These are phyloP conservation scores for Naso thynnoides DNA, from an alignment of 2,797 vertebrate species.

Conservation along the genomic window DNA sequence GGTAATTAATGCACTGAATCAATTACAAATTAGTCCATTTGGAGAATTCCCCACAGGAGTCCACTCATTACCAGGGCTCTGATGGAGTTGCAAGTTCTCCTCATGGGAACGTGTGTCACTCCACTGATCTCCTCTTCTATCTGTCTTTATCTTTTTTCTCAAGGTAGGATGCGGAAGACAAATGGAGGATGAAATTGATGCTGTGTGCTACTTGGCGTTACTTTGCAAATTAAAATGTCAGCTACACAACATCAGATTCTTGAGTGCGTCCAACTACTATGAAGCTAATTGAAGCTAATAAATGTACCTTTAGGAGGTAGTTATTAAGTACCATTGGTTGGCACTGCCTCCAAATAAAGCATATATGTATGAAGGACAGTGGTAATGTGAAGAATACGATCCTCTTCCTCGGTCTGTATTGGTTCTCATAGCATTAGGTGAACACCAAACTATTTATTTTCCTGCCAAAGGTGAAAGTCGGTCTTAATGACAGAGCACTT, in stretches of 20 bases:
- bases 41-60: constrained; percentile 84
- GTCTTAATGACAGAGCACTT: constrained; percentile 57
- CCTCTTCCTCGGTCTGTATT: constrained; percentile 27
- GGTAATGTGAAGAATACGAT: constrained; percentile 20
- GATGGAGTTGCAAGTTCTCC: constrained; percentile 77
- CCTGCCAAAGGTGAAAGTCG: constrained; percentile 55
- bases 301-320: constrained; percentile 9
- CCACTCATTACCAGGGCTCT: constrained; percentile 82
- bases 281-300: constrained; percentile 26
- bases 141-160: constrained; percentile 66
- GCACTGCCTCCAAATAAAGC: too few species aligned
- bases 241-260: constrained; percentile 20
- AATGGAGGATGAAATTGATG: constrained; percentile 61
- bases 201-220: constrained; percentile 37
- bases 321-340: not conserved
- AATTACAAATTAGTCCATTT: constrained; percentile 89
- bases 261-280: constrained; percentile 24
- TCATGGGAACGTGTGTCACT: constrained; percentile 71
- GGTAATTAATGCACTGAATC: constrained; percentile 88
- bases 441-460: constrained; percentile 49
- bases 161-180: constrained; percentile 55
- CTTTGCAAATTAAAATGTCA: constrained; percentile 44
- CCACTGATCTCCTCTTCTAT: constrained; percentile 56
- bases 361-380: too few species aligned
- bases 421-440: constrained; percentile 36